phyloP scores from a whole-genome alignment of 1,140 invertebrate genomes.

The Drosophila lacertosa region DNA sequence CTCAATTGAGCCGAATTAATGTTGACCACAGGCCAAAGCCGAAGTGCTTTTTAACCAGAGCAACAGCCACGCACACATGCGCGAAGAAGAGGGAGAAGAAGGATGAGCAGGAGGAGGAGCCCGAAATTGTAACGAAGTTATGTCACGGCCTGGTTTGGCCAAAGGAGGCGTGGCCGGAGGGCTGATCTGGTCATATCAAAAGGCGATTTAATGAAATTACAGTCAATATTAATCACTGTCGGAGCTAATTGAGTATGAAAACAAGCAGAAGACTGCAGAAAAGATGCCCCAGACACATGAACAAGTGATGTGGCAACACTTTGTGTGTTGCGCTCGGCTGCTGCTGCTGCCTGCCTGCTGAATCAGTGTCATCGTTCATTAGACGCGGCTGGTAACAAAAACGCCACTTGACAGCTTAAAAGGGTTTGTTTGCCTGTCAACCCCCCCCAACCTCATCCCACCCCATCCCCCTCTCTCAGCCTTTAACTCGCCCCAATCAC shows the following conservation, averaged over 20 bases:
- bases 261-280: constrained; percentile 45
- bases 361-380: constrained; percentile 75
- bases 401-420: constrained; percentile 74
- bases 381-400: constrained; percentile 54
- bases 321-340: neutral
- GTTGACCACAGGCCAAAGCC: constrained; percentile 35
- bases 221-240: constrained; percentile 80
- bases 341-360: neutral
- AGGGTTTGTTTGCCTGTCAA: constrained; percentile 51
- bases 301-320: constrained; percentile 3
- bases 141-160: constrained; percentile 27
- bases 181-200: constrained; percentile 56
- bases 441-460: neutral
- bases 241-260: constrained; percentile 80
- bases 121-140: constrained; percentile 58
- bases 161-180: neutral
- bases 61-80: constrained; percentile 15
- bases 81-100: constrained; percentile 9
- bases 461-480: neutral
- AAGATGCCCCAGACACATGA: constrained; percentile 16
- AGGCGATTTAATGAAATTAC: constrained; percentile 80
- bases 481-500: neutral
- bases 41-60: constrained; percentile 37
- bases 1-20: constrained; percentile 45
- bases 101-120: neutral